Percentiles rank a stretch among this genome's conserved stretches.
These are phyloP conservation scores for Formicarius rufipectus DNA, from an alignment of 2,113 vertebrate genomes.

Conservation along the genomic window DNA sequence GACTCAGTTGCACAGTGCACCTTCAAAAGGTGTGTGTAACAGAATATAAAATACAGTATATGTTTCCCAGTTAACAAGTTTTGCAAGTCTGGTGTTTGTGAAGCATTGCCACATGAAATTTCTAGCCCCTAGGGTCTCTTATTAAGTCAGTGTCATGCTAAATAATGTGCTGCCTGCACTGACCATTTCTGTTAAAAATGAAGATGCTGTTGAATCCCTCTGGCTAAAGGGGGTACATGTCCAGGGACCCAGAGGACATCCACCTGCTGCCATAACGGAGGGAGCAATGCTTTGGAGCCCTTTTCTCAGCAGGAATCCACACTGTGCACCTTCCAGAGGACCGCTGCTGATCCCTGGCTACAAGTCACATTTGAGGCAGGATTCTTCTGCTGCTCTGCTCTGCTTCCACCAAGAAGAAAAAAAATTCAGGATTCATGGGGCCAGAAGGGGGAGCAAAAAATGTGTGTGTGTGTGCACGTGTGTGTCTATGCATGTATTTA, in stretches of 20 bases:
- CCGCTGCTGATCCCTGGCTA: background rate
- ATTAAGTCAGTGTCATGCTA: background rate
- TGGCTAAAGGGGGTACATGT: accelerated
- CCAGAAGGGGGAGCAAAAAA: constrained; percentile 48
- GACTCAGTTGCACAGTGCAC: background rate
- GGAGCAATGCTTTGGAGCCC: background rate
- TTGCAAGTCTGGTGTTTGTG: background rate
- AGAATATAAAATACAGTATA: background rate
- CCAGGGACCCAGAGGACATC: background rate
- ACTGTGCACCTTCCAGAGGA: accelerated
- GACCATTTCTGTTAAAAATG: background rate
- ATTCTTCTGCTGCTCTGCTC: background rate
- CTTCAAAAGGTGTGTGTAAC: background rate
- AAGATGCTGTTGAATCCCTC: background rate
- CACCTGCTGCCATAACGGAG: accelerated
- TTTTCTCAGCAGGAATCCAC: background rate
- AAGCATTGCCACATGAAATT: background rate
- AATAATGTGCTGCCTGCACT: background rate
- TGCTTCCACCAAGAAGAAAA: background rate
- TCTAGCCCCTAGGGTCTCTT: background rate
- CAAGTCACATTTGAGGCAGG: background rate
- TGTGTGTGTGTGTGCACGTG: background rate
- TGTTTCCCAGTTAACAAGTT: background rate
- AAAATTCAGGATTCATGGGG: background rate
- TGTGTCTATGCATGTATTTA: background rate